These are phyloP conservation scores for Galago senegalensis DNA, from an alignment of 2,797 vertebrate genomes.

Conservation along the genomic window DNA sequence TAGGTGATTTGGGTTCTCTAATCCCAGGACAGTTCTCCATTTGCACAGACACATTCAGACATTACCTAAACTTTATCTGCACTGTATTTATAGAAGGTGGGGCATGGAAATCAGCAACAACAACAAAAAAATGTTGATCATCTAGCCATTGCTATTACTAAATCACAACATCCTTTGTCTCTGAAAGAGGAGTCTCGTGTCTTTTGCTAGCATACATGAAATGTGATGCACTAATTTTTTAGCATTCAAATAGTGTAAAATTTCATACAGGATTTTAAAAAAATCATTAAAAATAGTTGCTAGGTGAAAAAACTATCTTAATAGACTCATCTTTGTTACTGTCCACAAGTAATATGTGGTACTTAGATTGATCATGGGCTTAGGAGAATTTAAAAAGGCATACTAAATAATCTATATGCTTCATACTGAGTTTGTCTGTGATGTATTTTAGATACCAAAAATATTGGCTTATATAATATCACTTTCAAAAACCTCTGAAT, in stretches of 20 bases:
- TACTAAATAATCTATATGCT: not conserved
- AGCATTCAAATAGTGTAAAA: not conserved
- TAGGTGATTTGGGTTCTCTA: not conserved
- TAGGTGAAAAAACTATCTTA: constrained; percentile 22
- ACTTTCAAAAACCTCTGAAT: not conserved
- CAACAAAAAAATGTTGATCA: not conserved
- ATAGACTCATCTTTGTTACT: constrained; percentile 7
- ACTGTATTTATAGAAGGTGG: not conserved
- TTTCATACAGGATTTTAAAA: not conserved
- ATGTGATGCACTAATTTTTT: not conserved
- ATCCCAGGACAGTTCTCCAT: not conserved
- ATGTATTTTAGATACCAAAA: constrained; percentile 47
- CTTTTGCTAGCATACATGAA: constrained; percentile 31
- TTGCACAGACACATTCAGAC: not conserved
- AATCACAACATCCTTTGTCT: not conserved
- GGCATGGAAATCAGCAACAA: not conserved
- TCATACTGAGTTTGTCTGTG: not conserved
- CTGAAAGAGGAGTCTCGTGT: not conserved
- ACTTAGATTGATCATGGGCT: not conserved
- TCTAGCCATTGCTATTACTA: not conserved
- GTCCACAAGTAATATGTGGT: not conserved
- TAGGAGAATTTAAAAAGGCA: not conserved
- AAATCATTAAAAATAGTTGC: constrained; percentile 25
- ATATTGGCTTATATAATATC: not conserved
- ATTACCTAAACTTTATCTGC: not conserved